Percentiles rank a stretch among this genome's conserved stretches.
phyloP scores from a whole-genome alignment of 2,888 invertebrate species.

The Hybos culiciformis region DNA sequence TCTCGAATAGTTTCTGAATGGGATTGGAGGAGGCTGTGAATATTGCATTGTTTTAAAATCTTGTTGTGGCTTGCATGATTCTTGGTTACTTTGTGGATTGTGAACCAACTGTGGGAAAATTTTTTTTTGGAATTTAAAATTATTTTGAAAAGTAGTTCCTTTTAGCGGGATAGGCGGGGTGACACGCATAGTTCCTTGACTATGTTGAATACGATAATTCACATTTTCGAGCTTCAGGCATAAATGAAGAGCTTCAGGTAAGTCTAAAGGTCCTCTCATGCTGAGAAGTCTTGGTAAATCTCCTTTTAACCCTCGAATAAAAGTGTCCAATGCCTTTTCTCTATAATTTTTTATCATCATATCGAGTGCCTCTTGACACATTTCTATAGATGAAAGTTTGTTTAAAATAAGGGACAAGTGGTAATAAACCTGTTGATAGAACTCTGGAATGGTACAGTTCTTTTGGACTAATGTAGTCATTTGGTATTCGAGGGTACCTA shows the following conservation, averaged over 20 bases:
- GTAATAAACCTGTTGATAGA: constrained; percentile 15
- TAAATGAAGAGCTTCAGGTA: not conserved
- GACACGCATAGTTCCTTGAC: not conserved
- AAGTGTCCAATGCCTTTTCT: constrained; percentile 16
- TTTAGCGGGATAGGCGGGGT: no score
- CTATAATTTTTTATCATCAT: constrained; percentile 12
- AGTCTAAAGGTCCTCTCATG: constrained; percentile 2
- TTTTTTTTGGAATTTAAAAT: no score
- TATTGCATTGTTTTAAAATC: no score
- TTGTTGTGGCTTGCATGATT: no score
- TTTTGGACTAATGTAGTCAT: constrained; percentile 12
- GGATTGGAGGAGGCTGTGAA: no score
- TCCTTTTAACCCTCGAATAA: constrained; percentile 14
- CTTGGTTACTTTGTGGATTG: no score
- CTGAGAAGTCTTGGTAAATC: constrained; percentile 7
- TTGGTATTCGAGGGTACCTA: constrained; percentile 12
- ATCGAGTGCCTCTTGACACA: constrained; percentile 10
- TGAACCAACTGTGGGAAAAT: no score
- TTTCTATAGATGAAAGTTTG: no score
- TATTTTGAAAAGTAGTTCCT: no score
- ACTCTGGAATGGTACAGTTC: constrained; percentile 11
- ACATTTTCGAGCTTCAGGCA: not conserved
- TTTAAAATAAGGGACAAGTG: constrained; percentile 17
- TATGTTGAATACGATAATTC: not conserved
- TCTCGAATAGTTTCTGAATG: no score